Evolutionary conservation across 1,140 invertebrate species (phyloP).

Genomic region (Maconellicoccus hirsutus): DNA sequence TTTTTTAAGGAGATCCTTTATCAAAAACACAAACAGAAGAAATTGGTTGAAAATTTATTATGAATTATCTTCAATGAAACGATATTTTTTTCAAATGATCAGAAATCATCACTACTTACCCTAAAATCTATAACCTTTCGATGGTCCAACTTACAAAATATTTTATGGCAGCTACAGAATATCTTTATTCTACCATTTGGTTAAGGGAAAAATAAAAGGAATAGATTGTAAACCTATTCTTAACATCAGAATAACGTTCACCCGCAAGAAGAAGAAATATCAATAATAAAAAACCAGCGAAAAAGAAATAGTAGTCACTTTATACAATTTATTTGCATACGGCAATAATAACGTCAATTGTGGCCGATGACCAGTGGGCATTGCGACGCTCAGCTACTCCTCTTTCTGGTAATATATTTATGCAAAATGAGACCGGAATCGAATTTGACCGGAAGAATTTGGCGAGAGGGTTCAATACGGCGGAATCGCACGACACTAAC

Average conservation of each 20-base stretch:
- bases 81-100: no score
- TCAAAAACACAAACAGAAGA: no score
- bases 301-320: conserved; percentile 16
- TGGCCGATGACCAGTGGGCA: conserved; percentile 17
- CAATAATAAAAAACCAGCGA: background rate
- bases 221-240: background rate
- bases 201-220: background rate
- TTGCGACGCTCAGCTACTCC: conserved; percentile 4
- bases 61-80: no score
- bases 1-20: no score
- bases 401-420: conserved; percentile 21
- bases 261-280: background rate
- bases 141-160: background rate
- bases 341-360: conserved; percentile 21
- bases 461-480: conserved; percentile 5
- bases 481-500: background rate
- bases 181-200: background rate
- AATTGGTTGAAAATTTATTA: no score
- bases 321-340: conserved; percentile 15
- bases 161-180: background rate
- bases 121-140: background rate
- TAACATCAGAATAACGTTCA: background rate
- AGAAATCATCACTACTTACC: no score
- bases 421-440: conserved; percentile 16
- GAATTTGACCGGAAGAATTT: conserved; percentile 21